A percentile compares a stretch with the other conserved stretches of the same genome.
Conservation (phyloP, 1,140 invertebrate species). For the Penaeus indicus region DNA sequence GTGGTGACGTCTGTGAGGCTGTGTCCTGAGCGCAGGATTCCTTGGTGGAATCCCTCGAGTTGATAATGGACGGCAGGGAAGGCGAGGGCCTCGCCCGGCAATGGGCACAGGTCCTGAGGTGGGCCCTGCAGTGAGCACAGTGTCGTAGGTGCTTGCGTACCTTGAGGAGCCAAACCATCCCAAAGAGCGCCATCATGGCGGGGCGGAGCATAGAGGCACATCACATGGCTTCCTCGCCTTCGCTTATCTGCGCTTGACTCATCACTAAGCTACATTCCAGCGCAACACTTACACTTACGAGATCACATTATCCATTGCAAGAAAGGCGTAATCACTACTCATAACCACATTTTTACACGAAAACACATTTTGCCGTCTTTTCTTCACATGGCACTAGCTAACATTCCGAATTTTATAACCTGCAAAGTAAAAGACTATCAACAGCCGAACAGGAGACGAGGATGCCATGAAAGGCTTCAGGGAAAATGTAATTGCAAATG, state of each 20-base stretch:
- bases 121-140: constrained; percentile 63
- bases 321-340: no score
- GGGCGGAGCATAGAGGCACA: background rate
- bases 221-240: background rate
- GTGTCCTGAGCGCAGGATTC: constrained; percentile 58
- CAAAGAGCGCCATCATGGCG: constrained; percentile 82
- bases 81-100: constrained; percentile 59
- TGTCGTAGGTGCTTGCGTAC: constrained; percentile 63
- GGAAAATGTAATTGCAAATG: no score
- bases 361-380: no score
- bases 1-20: constrained; percentile 54
- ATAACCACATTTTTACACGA: no score
- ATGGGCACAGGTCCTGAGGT: constrained; percentile 59
- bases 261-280: background rate
- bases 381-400: no score
- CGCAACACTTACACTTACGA: no score
- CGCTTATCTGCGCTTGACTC: background rate
- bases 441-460: no score
- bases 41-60: constrained; percentile 47
- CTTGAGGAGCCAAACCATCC: constrained; percentile 82
- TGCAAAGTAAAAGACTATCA: no score
- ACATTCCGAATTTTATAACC: no score
- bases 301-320: no score
- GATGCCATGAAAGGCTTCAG: no score
- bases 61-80: constrained; percentile 57